These are phyloP conservation scores for Erebia palarica DNA, from an alignment of 2,888 invertebrate species.

Conservation along the genomic window DNA sequence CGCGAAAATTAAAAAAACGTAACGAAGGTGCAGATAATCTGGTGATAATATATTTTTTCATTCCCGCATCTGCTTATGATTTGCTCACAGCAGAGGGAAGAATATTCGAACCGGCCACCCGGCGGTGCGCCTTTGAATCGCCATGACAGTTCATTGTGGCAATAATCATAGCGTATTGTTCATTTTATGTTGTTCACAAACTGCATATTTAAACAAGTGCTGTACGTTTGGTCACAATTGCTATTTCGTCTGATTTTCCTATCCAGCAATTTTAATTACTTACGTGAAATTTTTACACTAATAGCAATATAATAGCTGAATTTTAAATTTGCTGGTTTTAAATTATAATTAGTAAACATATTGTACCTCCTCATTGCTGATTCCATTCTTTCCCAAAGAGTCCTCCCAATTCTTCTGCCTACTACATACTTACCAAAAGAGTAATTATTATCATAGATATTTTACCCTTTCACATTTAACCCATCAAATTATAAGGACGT, in stretches of 20 bases:
- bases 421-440: too few species aligned
- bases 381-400: too few species aligned
- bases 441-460: too few species aligned
- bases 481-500: too few species aligned
- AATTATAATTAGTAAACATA: too few species aligned
- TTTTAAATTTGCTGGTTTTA: neutral
- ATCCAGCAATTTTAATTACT: neutral
- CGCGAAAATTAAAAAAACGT: neutral
- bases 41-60: neutral
- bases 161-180: constrained; percentile 76
- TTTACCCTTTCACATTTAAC: too few species aligned
- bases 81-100: constrained; percentile 34
- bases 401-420: too few species aligned
- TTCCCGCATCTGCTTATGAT: constrained; percentile 7
- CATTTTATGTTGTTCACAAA: constrained; percentile 49
- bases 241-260: constrained; percentile 6
- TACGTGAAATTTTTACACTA: too few species aligned
- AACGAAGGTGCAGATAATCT: neutral
- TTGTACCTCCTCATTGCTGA: too few species aligned
- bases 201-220: constrained; percentile 25
- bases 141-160: constrained; percentile 72
- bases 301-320: neutral
- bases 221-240: constrained; percentile 7
- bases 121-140: constrained; percentile 62
- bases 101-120: constrained; percentile 57